phyloP scores from a whole-genome alignment of 2,113 vertebrate genomes.

The human region DNA sequence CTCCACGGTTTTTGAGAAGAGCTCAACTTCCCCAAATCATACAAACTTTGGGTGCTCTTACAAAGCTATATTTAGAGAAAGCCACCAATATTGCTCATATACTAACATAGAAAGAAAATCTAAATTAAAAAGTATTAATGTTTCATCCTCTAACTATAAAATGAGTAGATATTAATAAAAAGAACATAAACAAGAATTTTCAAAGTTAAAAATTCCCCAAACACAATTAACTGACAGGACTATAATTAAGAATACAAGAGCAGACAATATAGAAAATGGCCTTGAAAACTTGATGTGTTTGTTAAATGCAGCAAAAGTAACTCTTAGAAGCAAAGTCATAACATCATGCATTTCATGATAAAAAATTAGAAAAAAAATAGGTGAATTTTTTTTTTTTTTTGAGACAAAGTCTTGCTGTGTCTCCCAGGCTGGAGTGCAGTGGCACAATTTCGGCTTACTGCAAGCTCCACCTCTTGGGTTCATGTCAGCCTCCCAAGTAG shows the following conservation, averaged over 20 bases:
- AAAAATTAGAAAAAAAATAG: constrained; percentile 14
- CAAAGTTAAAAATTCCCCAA: neutral
- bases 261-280: constrained; percentile 18
- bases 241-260: constrained; percentile 25
- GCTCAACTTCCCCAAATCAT: neutral
- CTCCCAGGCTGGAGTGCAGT: no score
- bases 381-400: no score
- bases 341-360: neutral
- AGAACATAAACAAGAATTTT: neutral
- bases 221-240: neutral
- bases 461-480: no score
- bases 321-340: neutral
- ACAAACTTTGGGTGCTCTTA: neutral
- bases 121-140: neutral
- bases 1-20: neutral
- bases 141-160: neutral
- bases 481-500: no score
- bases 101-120: neutral
- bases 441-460: no score
- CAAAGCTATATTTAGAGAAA: neutral
- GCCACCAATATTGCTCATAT: neutral
- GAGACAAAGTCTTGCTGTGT: no score
- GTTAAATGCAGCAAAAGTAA: constrained; percentile 3
- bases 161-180: neutral
- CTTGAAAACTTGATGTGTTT: neutral